Evolutionary conservation across 2,113 vertebrate genomes (phyloP).

Genomic region (Tyrannus savana): DNA sequence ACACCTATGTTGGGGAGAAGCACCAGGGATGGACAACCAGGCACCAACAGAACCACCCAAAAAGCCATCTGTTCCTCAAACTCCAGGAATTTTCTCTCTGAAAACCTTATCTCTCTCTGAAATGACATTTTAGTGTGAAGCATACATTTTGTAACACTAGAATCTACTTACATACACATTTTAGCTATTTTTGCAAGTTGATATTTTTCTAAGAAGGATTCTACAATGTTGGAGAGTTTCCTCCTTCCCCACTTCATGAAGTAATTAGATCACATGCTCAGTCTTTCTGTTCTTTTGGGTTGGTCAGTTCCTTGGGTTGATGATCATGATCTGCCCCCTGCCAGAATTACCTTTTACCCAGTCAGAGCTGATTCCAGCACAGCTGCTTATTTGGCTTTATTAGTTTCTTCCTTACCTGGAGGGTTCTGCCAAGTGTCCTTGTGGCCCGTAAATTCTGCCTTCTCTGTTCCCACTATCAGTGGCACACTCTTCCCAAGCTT

Average conservation of each 20-base stretch:
- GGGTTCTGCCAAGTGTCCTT: not conserved
- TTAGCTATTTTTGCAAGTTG: not conserved
- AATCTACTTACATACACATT: not conserved
- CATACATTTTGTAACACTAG: not conserved
- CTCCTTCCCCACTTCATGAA: not conserved
- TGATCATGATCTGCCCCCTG: not conserved
- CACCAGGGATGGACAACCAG: not conserved
- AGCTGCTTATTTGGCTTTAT: not conserved
- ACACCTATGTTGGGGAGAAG: not conserved
- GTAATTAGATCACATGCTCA: not conserved
- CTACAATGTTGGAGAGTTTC: not conserved
- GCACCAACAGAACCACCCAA: too few relatives aligned
- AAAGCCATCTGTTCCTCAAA: not conserved
- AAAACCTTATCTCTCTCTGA: not conserved
- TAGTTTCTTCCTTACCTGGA: not conserved
- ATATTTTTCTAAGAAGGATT: not conserved
- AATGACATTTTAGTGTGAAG: not conserved
- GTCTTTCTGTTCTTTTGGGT: not conserved
- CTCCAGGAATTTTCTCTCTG: not conserved
- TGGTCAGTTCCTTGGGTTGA: accelerated
- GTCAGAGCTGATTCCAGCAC: not conserved
- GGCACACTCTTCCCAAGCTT: not conserved
- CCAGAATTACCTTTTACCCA: not conserved
- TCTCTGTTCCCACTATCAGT: not conserved
- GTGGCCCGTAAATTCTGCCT: too few relatives aligned